Evolutionary conservation across 2,113 vertebrate species (phyloP).

Genomic region (Podarcis cretensis): DNA sequence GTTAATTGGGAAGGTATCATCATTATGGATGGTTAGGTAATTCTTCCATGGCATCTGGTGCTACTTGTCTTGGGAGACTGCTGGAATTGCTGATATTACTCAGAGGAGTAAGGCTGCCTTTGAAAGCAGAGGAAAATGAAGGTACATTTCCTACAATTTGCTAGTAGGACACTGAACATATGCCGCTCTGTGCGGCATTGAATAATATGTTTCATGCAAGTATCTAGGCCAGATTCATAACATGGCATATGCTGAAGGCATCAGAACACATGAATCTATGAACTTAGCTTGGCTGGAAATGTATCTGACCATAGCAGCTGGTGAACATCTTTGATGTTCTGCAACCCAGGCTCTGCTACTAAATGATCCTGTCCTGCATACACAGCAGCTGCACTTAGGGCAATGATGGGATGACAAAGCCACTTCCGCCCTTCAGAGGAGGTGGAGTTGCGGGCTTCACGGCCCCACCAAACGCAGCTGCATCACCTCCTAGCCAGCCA

Average conservation of each 20-base stretch:
- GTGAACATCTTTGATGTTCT: neutral
- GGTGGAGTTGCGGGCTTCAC: no score
- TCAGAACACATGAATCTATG: neutral
- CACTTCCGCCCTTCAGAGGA: no score
- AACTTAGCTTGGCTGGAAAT: neutral
- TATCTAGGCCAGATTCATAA: neutral
- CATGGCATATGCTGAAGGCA: neutral
- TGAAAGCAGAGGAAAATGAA: neutral
- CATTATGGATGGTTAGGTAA: neutral
- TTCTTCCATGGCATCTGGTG: constrained; percentile 4
- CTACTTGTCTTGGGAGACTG: neutral
- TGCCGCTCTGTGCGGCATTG: neutral
- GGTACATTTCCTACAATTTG: neutral
- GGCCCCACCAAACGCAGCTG: no score
- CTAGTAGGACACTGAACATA: neutral
- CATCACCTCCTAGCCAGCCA: no score
- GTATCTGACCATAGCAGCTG: neutral
- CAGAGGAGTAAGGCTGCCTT: neutral
- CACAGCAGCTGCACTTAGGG: no score
- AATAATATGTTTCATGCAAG: neutral
- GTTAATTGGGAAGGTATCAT: neutral
- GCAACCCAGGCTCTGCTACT: no score
- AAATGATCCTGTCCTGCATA: no score
- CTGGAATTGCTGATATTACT: neutral
- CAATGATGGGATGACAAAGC: no score